A percentile compares a stretch with the other conserved stretches of the same genome.
These are phyloP conservation scores for Macrocentrus cingulum DNA, from an alignment of 1,140 invertebrate species.

Conservation along the genomic window DNA sequence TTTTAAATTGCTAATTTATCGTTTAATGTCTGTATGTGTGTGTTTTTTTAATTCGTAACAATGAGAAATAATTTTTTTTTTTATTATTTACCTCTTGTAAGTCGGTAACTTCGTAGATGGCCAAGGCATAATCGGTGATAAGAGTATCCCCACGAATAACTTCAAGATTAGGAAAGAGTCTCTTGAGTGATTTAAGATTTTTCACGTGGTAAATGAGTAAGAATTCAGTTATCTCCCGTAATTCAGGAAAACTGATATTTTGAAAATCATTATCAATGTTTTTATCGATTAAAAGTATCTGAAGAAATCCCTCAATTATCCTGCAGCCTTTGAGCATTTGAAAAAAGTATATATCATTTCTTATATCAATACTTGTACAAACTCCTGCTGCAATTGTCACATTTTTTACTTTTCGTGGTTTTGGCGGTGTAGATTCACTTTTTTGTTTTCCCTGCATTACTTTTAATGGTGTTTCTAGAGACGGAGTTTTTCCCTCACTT, in stretches of 20 bases:
- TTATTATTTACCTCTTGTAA: slow-evolving; percentile 54
- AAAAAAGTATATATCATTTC: slow-evolving; percentile 59
- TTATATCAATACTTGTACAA: slow-evolving; percentile 59
- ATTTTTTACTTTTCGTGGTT: slow-evolving; percentile 10
- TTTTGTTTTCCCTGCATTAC: slow-evolving; percentile 17
- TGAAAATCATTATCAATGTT: slow-evolving; percentile 54
- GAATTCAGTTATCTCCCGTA: slow-evolving; percentile 71
- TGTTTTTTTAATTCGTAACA: no score
- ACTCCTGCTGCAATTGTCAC: slow-evolving; percentile 43
- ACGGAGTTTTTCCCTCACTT: slow-evolving; percentile 16
- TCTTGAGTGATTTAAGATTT: slow-evolving; percentile 56
- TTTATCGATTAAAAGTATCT: slow-evolving; percentile 67
- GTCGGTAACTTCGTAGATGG: slow-evolving; percentile 66
- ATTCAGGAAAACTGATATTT: slow-evolving; percentile 63
- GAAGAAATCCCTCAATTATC: slow-evolving; percentile 71
- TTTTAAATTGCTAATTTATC: no score
- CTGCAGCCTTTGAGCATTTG: slow-evolving; percentile 60
- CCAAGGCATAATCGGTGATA: slow-evolving; percentile 68
- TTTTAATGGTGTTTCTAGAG: slow-evolving; percentile 19
- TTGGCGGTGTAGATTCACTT: background rate
- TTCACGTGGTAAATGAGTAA: slow-evolving; percentile 68
- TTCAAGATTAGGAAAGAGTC: slow-evolving; percentile 67
- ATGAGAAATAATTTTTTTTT: no score
- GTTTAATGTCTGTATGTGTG: no score
- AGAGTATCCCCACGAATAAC: slow-evolving; percentile 74